Evolutionary conservation across 2,888 invertebrate species (phyloP).

Genomic region (Coenonympha glycerion): DNA sequence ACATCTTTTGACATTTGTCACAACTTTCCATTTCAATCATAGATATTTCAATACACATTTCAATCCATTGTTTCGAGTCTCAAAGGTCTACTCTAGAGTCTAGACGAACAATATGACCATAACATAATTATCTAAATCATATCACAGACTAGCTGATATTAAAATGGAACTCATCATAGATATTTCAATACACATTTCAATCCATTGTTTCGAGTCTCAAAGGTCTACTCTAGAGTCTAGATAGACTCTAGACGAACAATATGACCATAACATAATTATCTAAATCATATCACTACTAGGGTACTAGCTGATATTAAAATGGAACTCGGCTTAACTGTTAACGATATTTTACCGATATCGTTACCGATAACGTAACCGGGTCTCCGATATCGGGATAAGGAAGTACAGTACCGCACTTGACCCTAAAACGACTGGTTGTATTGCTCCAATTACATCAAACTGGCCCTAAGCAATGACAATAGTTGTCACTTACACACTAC

Average conservation of each 20-base stretch:
- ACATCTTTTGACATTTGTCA: not conserved
- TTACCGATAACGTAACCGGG: slow-evolving; percentile 13
- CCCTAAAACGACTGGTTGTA: slow-evolving; percentile 26
- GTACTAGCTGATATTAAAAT: not conserved
- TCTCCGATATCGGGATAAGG: slow-evolving; percentile 24
- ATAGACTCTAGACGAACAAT: too few relatives aligned
- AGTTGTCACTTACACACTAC: slow-evolving; percentile 9
- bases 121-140: slow-evolving; percentile 3
- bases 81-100: too few relatives aligned
- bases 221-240: too few relatives aligned
- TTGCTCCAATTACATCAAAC: slow-evolving; percentile 25
- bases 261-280: not conserved
- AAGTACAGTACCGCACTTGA: slow-evolving; percentile 31
- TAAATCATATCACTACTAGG: not conserved
- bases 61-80: not conserved
- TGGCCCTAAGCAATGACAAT: slow-evolving; percentile 25
- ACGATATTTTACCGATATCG: slow-evolving; percentile 1
- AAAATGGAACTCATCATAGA: not conserved
- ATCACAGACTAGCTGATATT: not conserved
- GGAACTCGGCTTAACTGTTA: not conserved
- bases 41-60: too few relatives aligned
- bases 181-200: too few relatives aligned
- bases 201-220: not conserved
- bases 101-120: not conserved
- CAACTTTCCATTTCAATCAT: slow-evolving; percentile 3